Percentiles rank a stretch among this genome's conserved stretches.
phyloP scores from a whole-genome alignment of 1,140 invertebrate species.

The Nasonia vitripennis region DNA sequence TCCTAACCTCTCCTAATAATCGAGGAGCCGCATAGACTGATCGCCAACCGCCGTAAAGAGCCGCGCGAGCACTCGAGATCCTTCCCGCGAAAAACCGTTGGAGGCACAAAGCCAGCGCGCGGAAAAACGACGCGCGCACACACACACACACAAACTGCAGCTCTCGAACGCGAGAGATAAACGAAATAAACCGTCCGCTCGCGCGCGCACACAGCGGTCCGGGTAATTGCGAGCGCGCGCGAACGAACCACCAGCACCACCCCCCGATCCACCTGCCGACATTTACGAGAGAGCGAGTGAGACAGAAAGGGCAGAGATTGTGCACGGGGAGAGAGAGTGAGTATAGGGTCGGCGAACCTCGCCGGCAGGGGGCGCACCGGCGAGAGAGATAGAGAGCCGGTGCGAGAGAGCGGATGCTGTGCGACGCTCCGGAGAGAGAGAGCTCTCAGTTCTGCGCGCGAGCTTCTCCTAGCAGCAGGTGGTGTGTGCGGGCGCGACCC shows the following conservation, averaged over 20 bases:
- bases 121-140: background rate
- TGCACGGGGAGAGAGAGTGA: background rate
- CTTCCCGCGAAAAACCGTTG: too few species aligned
- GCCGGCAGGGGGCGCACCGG: conserved; percentile 26
- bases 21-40: too few species aligned
- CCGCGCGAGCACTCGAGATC: too few species aligned
- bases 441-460: conserved; percentile 69
- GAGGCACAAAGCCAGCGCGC: background rate
- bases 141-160: too few species aligned
- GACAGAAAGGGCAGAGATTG: conserved; percentile 2
- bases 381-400: conserved; percentile 42
- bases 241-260: background rate
- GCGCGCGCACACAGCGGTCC: background rate
- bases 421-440: conserved; percentile 61
- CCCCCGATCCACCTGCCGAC: background rate
- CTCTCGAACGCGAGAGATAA: conserved; percentile 2
- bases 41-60: too few species aligned
- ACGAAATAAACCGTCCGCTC: conserved; percentile 7
- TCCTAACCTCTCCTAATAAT: too few species aligned
- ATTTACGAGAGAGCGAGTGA: conserved; percentile 20
- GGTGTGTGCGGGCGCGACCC: conserved; percentile 53
- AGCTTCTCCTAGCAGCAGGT: conserved; percentile 62
- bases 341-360: conserved; percentile 21
- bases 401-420: conserved; percentile 65
- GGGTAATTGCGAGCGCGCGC: conserved; percentile 49